Evolutionary conservation across 92 coral and sea anemone species (phyloP), one percentile per base, ranked within the genome.

Genomic region (Epizoanthus ramosus): DNA sequence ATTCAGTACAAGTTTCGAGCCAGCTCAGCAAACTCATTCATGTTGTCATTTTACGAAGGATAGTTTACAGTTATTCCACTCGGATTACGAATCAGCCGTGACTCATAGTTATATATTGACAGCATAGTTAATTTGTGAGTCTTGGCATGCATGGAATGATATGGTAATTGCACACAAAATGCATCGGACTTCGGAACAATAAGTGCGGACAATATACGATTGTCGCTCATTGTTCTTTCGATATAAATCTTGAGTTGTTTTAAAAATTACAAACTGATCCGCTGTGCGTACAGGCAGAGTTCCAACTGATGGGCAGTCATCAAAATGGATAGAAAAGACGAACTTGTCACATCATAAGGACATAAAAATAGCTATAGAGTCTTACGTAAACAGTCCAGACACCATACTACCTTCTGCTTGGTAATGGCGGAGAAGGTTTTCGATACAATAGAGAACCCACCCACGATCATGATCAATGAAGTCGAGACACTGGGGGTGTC

Each of bases 91-190:
- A 76, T 39, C 82, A 77, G 71, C 82, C 82, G 82, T 77, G 82
- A 77, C 82, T 77, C 82, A 61, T 45, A 50, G 81, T 76, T 76
- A 76, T 59, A 76, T 59, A 77, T 77, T 77, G 82, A 77, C 82
- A 77, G 82, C 15, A 58, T 61, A 39, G 82, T 61, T 35, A 47
- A 47, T 56, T 60, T 61, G 25, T 10, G 39, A 77, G 82, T 60
- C 57, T 50, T 37, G 82, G 82, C 70, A 77, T 77, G 82, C 71
- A 77, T 77, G 65, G 45, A 39, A 75, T 77, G 14, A 41, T 67
- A 33, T 5, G 22, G 17, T 43, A 60, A 77, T 21, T 76, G 57
- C 81, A 60, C 25, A 41, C 35, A 12, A 3, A 6, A 37, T 59
- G 81, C 81, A 22, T 18, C 57, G 24, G 82, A 77, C 57, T 19